These are phyloP conservation scores for Portevinia maculata DNA, from an alignment of 2,888 invertebrate species.

Conservation along the genomic window DNA sequence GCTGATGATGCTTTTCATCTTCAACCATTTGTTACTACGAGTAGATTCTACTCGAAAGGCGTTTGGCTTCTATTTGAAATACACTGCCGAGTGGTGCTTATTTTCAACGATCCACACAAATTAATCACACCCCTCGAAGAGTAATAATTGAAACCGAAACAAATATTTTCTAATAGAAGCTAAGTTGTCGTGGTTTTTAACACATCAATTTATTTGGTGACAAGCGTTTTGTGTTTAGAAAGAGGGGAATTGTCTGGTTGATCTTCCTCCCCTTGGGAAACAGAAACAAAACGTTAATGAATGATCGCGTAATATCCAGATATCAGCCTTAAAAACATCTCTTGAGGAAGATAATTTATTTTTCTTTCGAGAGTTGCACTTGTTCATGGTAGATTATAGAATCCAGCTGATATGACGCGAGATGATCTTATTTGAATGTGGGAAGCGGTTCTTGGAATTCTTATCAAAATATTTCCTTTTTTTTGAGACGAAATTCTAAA, in stretches of 20 bases:
- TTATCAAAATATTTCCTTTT: constrained; percentile 59
- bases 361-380: constrained; percentile 53
- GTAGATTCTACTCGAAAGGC: constrained; percentile 18
- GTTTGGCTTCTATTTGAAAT: constrained; percentile 53
- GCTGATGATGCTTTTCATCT: not conserved
- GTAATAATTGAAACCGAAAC: constrained; percentile 61
- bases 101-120: constrained; percentile 18
- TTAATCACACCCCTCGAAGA: constrained; percentile 19
- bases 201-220: constrained; percentile 72
- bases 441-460: constrained; percentile 30
- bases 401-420: constrained; percentile 10
- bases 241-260: constrained; percentile 6
- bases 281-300: constrained; percentile 39
- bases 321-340: constrained; percentile 66
- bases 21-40: not conserved
- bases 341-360: constrained; percentile 65
- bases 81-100: constrained; percentile 22
- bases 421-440: too few species aligned
- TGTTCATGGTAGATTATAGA: constrained; percentile 37
- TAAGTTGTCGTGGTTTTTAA: constrained; percentile 53
- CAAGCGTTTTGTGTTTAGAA: constrained; percentile 22
- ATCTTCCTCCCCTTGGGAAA: constrained; percentile 35
- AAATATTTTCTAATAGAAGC: constrained; percentile 56
- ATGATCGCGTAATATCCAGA: constrained; percentile 33
- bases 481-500: constrained; percentile 42